These are phyloP conservation scores for Halictus quadricinctus DNA, from an alignment of 2,888 invertebrate species.

Conservation along the genomic window DNA sequence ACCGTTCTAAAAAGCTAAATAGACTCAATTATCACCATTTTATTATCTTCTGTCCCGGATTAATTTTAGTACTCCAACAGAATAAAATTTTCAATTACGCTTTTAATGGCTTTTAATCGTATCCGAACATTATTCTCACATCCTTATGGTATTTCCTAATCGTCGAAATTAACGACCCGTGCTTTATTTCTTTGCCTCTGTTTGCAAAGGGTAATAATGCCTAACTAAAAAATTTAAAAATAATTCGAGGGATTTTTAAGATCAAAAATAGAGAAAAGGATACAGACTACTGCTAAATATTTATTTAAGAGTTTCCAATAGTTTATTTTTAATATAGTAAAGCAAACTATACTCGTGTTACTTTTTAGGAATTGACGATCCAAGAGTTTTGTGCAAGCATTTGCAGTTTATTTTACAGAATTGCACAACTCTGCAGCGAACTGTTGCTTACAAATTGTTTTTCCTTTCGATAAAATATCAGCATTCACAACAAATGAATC, in stretches of 20 bases:
- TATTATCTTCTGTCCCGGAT: not conserved
- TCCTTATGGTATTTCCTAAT: not conserved
- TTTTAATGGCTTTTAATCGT: not conserved
- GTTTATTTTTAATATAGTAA: too few species aligned
- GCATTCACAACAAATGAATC: slow-evolving; percentile 37
- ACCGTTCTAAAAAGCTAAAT: slow-evolving; percentile 10
- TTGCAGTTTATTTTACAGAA: not conserved
- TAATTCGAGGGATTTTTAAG: too few species aligned
- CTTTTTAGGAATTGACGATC: not conserved
- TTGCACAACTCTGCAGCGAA: not conserved
- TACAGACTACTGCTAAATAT: not conserved
- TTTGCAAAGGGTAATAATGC: not conserved
- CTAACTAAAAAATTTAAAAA: not conserved
- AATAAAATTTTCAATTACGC: not conserved
- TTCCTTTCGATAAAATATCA: slow-evolving; percentile 28
- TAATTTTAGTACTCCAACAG: not conserved
- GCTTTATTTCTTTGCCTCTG: not conserved
- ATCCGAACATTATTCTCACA: not conserved
- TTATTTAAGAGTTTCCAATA: too few species aligned
- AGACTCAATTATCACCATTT: not conserved
- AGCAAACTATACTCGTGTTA: not conserved
- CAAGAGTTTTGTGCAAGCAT: not conserved
- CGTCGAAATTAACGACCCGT: too few species aligned
- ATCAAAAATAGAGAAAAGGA: not conserved
- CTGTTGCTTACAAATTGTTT: slow-evolving; percentile 29